Base-by-base conservation (phyloP, 1,140 invertebrate genomes). In the Lepidurus arcticus region DNA sequence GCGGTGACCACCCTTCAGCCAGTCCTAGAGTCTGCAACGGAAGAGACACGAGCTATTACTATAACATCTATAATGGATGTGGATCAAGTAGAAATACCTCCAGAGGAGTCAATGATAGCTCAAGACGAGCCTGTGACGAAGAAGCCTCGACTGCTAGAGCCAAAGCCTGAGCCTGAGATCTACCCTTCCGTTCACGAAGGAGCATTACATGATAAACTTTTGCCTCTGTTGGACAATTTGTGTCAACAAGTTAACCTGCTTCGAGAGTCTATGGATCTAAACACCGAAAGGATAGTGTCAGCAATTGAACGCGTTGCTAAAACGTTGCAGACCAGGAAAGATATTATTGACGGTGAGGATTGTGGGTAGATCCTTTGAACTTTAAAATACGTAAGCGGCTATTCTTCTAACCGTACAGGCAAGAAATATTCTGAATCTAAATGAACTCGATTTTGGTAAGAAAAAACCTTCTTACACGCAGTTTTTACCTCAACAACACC, bases 241-340 rank as follows among this genome's bases (percentile, higher is more conserved):
- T 65, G 53, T 21, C 53, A 65, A 7, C 16, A 65, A 65, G 53
- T 65, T 65, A 65, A 9, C 13, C 21, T 65, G 13, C 53, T 65
- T 65, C 53, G 53, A 1, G 53, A 65, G 21, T 65, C 53, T 0
- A 65, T 65, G 6, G 53, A 65, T 7, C 21, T 7, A 7, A 65
- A 65, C n/a, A 21, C 53, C 53, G 53, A 65, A 21, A 65, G 21
- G 53, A 13, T 65, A 13, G 13, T 65, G 16, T 65, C 53, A 9
- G 53, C 53, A n/a, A 65, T 65, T 65, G 53, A 65, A 65, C 8
- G 53, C 16, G n/a, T 65, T n/a, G n/a, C 53, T 65, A 65, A 16
- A 13, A 65, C 21, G 53, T 65, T 65, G 6, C 53, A 65, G 6
- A 65, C 53, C 13, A 65, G 34, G 26, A 26, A 65, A 21, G 47